Evolutionary conservation across 2,888 invertebrate genomes (phyloP), one percentile per base, ranked within the genome.

Genomic region (Drosophila kokeensis): DNA sequence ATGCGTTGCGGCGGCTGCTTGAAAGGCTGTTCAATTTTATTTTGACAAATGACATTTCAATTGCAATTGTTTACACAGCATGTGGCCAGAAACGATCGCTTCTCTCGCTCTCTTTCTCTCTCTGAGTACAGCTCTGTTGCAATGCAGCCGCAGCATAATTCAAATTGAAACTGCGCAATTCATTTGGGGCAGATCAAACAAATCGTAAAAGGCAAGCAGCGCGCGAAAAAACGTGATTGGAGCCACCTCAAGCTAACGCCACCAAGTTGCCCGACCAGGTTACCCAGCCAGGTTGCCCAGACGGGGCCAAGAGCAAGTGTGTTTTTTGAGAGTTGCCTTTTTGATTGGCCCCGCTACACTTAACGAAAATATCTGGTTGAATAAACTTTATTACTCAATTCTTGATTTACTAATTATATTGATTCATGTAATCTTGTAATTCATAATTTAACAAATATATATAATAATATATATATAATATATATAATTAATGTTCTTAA

Each of bases 31-130:
- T 83, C 73, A 88, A 90, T 90, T 90, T 89, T 91, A 90, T 90
- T 91, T 91, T 92, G 92, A 92, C 92, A 92, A 91, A 91, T 92
- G 91, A 91, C 91, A 91, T 85, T 87, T 90, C 92, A 92, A 91
- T 91, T 82, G 85, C 81, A 82, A 83, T 87, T 86, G 76, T 73
- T 67, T 53, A 49, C 79, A 73, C 81, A 76, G 81, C 81, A 75
- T 84, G 87, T 73, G 79, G 72, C 63, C 78, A 55, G 38, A 18
- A 36, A 34, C 55, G 40, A 55, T 55, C 29, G 7, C 42, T 10
- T 21, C 15, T 15, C 45, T 38, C 40, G 7, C 13, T 24, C 10
- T 13, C 2, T 0, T 1, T n/a, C 18, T 29, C 38, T 6, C 45
- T 13, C 24, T 7, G 11, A 24, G 32, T 32, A 11, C 27, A 29